Percentiles rank a stretch among this genome's conserved stretches.
These are phyloP conservation scores for Megalurothrips usitatus DNA, from an alignment of 2,888 invertebrate genomes.

Conservation along the genomic window DNA sequence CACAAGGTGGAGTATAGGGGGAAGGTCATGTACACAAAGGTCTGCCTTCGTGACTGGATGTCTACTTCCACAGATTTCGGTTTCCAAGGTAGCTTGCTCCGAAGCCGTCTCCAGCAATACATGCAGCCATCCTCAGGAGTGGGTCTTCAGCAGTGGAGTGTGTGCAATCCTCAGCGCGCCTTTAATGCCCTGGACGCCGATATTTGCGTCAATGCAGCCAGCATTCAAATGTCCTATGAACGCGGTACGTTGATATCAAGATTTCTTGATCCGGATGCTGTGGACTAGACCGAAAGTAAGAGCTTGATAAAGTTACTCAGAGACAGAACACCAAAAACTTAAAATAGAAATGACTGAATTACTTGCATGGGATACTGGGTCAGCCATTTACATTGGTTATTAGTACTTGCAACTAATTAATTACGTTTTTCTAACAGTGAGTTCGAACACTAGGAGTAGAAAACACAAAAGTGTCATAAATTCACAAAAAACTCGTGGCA, in stretches of 20 bases:
- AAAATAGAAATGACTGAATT: no score
- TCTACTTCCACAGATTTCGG: neutral
- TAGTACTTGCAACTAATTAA: no score
- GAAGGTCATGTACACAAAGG: neutral
- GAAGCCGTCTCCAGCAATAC: neutral
- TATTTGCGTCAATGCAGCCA: neutral
- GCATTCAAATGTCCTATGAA: neutral
- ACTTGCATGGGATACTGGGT: no score
- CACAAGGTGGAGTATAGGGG: neutral
- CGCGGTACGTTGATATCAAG: neutral
- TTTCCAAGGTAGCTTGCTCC: neutral
- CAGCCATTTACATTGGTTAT: no score
- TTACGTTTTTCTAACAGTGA: no score
- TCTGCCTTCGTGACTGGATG: neutral
- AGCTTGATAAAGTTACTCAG: no score
- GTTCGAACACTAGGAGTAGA: no score
- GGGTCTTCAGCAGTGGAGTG: neutral
- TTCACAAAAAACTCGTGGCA: no score
- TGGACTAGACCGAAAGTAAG: no score
- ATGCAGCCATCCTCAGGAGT: neutral
- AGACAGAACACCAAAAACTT: no score
- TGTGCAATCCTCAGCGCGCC: neutral
- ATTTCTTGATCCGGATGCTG: neutral
- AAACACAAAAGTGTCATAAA: no score
- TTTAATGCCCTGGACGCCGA: neutral